Evolutionary conservation across 2,797 vertebrate genomes (phyloP).

Genomic region (Cirrhinus mrigala): DNA sequence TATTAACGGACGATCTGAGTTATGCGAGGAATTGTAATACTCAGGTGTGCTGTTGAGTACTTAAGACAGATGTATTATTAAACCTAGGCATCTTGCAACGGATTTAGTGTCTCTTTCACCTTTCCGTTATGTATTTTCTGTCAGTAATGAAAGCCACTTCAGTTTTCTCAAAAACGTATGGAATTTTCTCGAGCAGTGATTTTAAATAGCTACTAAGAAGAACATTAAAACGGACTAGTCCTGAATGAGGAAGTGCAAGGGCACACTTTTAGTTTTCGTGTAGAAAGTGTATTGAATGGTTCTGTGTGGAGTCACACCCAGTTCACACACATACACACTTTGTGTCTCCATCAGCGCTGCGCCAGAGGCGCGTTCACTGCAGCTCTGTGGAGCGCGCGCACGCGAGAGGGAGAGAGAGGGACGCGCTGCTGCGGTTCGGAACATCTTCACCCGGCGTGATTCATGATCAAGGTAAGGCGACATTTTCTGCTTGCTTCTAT

Average conservation of each 20-base stretch:
- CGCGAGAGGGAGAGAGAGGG: not conserved
- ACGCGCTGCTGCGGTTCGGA: not conserved
- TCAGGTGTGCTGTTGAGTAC: not conserved
- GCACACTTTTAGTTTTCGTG: not conserved
- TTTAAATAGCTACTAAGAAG: not conserved
- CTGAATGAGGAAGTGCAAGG: not conserved
- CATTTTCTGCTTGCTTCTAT: not conserved
- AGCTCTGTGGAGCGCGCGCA: constrained; percentile 14
- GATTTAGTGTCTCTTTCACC: not conserved
- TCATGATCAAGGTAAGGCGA: constrained; percentile 39
- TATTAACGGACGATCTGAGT: not conserved
- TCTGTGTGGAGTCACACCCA: constrained; percentile 10
- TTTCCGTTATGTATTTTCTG: not conserved
- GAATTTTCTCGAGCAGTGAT: not conserved
- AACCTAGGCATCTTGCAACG: not conserved
- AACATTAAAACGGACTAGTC: no score
- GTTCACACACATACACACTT: not conserved
- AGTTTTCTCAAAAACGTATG: not conserved
- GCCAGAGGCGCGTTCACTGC: constrained; percentile 40
- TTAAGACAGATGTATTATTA: not conserved
- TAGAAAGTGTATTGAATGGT: no score
- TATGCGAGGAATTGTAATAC: not conserved
- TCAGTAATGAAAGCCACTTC: not conserved
- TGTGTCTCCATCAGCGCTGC: constrained; percentile 22
- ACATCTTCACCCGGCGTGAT: constrained; percentile 38